Evolutionary conservation across 1,140 invertebrate species (phyloP).

Genomic region (Aporrectodea caliginosa): DNA sequence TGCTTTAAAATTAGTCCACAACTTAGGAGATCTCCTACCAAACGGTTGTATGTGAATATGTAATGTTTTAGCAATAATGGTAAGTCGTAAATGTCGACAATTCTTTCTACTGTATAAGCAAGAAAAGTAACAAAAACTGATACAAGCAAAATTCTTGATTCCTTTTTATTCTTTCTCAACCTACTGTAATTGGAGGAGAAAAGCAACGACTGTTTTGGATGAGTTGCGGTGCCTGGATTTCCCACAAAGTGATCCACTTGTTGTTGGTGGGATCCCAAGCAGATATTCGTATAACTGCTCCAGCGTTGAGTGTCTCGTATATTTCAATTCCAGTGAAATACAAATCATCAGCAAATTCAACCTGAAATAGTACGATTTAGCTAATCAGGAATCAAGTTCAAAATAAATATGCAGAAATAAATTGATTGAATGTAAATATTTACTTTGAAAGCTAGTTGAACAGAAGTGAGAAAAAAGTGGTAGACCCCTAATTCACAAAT

Average conservation of each 20-base stretch:
- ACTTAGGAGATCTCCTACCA: no score
- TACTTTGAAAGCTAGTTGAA: no score
- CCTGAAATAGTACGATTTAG: background rate
- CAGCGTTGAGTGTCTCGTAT: conserved; percentile 30
- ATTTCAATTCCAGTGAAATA: conserved; percentile 25
- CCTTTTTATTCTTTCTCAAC: background rate
- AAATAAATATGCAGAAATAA: background rate
- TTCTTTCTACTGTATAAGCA: no score
- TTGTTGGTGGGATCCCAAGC: background rate
- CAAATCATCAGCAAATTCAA: conserved; percentile 28
- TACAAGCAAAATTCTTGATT: background rate
- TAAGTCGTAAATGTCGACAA: no score
- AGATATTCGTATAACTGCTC: conserved; percentile 13
- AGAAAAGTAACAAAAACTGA: no score
- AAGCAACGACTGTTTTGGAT: conserved; percentile 8
- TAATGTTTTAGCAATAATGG: no score
- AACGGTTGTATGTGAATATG: no score
- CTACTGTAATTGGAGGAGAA: conserved; percentile 8
- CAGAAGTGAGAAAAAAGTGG: no score
- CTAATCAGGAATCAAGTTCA: background rate
- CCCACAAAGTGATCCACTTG: conserved; percentile 26
- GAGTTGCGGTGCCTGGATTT: background rate
- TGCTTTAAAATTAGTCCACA: no score
- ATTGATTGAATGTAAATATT: background rate
- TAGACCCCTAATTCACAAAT: no score